Evolutionary conservation across 2,797 vertebrate species (phyloP), one percentile per base, ranked within the genome.

Genomic region (Phrynocephalus guinanensis): DNA sequence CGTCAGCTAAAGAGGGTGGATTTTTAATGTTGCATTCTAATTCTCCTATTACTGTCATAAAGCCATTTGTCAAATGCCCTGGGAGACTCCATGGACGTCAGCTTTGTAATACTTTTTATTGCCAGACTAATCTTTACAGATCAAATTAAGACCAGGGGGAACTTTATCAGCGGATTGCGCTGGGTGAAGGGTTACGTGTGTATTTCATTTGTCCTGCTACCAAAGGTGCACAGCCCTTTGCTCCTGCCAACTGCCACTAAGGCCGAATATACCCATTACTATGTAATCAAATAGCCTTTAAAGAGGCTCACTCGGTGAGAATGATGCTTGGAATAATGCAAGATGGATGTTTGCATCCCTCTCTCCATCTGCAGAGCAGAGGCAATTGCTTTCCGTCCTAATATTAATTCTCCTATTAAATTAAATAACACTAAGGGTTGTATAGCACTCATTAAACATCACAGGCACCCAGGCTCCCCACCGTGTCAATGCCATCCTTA

Each of bases 41-140:
- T 97, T 96, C 93, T 92, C 95, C 93, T 95, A 97, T 97, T 97
- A 97, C 96, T 97, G 97, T 97, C 96, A 97, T 93, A 91, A 93
- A 95, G 95, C 93, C 95, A 95, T 97, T 96, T 96, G 96, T 97
- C 96, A 96, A 93, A 91, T 9, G 86, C 93, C 93, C 92, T 67
- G 66, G 93, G 92, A 95, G 88, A 92, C 92, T 87, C 38, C n/a
- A 91, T 52, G 73, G 86, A 22, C 88, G 66, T 76, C 93, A 86
- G 15, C 84, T 79, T 82, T 83, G 83, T 82, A 85, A 75, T 80
- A 92, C 87, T 92, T 91, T 91, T 92, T 91, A 88, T 91, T 88
- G 93, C 95, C 60, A 94, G 87, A 94, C 88, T 94, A 95, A 95
- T 96, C 96, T 96, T 95, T 96, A 95, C 94, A 95, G 96, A 95